Conservation (phyloP, 2,888 invertebrate species). For the Nemapogon koenigi region DNA sequence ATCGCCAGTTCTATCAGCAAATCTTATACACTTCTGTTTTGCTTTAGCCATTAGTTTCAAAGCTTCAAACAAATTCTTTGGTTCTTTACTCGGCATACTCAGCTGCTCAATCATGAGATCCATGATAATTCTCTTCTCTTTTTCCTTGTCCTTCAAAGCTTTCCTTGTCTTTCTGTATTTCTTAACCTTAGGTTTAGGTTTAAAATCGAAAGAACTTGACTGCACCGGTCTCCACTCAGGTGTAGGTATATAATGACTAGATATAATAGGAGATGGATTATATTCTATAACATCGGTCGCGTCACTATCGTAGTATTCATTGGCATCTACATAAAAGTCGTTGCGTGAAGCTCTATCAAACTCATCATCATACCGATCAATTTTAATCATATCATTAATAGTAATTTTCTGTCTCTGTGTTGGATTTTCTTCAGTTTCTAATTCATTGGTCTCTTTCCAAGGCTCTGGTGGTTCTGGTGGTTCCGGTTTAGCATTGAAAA, state of each 20-base stretch:
- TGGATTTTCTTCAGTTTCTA: too few species aligned
- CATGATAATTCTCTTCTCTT: conserved; percentile 28
- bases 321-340: too few species aligned
- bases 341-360: too few species aligned
- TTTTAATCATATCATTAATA: too few species aligned
- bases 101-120: conserved; percentile 19
- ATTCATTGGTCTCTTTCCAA: too few species aligned
- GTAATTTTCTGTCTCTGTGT: too few species aligned
- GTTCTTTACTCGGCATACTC: too few species aligned
- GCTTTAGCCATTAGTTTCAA: conserved; percentile 33
- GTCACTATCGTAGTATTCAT: too few species aligned
- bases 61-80: conserved; percentile 33
- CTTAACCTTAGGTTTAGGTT: conserved; percentile 11
- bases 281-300: too few species aligned
- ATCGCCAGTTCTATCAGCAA: conserved; percentile 10
- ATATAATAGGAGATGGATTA: conserved; percentile 26
- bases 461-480: too few species aligned
- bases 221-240: conserved; percentile 11
- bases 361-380: too few species aligned
- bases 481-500: too few species aligned
- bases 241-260: conserved; percentile 28
- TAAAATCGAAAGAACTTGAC: conserved; percentile 16
- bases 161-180: conserved; percentile 22
- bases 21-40: conserved; percentile 19
- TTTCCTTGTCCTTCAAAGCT: conserved; percentile 27